Percentiles rank a stretch among this genome's conserved stretches.
Conservation (phyloP, 2,113 vertebrate genomes). For the Apaloderma vittatum region DNA sequence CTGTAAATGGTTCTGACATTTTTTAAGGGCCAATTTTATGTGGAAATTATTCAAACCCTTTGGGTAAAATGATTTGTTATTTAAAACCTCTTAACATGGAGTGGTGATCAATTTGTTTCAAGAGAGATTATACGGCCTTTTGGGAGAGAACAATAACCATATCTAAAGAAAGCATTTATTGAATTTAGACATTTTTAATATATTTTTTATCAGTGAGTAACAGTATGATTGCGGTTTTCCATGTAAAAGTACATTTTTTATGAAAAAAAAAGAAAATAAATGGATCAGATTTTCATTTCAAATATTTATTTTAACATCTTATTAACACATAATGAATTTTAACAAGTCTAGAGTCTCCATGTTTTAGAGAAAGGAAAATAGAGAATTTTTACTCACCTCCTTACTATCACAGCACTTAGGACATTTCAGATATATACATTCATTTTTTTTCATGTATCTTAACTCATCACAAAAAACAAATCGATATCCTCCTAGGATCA, state of each 20-base stretch:
- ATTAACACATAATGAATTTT: neutral
- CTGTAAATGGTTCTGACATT: slow-evolving; percentile 43
- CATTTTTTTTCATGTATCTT: neutral
- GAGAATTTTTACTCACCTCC: neutral
- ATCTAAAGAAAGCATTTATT: neutral
- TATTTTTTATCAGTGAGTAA: neutral
- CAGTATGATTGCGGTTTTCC: neutral
- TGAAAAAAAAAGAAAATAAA: neutral
- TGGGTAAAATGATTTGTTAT: slow-evolving; percentile 61
- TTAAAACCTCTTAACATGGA: slow-evolving; percentile 31
- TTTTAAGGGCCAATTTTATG: slow-evolving; percentile 62
- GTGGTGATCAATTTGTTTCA: slow-evolving; percentile 8
- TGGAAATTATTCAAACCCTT: slow-evolving; percentile 53
- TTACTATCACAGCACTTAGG: neutral
- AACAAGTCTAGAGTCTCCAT: neutral
- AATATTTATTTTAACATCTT: neutral
- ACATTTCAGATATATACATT: neutral
- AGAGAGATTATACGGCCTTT: neutral
- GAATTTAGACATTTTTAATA: neutral
- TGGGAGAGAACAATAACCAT: neutral
- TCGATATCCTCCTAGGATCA: too few relatives aligned
- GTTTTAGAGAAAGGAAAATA: neutral
- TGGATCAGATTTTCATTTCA: neutral
- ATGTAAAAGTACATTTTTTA: neutral
- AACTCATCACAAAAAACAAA: neutral